These are phyloP conservation scores for Alosa sapidissima DNA, from an alignment of 2,797 vertebrate genomes.

Conservation along the genomic window DNA sequence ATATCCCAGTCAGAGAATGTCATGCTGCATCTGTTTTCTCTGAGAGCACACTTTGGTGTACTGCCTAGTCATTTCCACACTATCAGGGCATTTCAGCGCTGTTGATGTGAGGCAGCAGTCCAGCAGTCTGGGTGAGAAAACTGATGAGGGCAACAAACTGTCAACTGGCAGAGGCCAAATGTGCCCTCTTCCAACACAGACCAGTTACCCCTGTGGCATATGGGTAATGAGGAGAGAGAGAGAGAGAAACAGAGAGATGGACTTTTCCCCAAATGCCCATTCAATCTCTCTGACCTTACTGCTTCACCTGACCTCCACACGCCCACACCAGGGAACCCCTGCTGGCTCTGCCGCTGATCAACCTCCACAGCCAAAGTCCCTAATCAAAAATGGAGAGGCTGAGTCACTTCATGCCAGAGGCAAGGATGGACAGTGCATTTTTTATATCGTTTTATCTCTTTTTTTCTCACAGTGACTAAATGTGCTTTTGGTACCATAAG, in stretches of 20 bases:
- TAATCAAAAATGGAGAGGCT: constrained; percentile 22
- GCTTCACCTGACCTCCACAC: constrained; percentile 19
- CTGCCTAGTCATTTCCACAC: background rate
- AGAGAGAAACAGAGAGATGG: background rate
- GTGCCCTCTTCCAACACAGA: background rate
- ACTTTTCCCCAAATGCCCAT: background rate
- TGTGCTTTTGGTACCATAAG: background rate
- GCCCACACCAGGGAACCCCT: constrained; percentile 1
- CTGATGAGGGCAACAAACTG: background rate
- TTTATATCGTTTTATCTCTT: background rate
- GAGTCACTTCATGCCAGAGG: constrained; percentile 2
- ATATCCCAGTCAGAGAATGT: background rate
- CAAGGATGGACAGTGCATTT: constrained; percentile 15
- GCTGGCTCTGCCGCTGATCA: constrained; percentile 18
- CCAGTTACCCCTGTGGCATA: background rate
- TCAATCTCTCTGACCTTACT: constrained; percentile 22
- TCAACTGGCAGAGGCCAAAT: background rate
- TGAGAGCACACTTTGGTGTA: background rate
- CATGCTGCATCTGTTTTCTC: background rate
- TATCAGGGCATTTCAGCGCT: background rate
- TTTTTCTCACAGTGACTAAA: background rate
- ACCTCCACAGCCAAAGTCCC: background rate
- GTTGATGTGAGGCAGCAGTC: background rate
- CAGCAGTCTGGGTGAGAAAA: background rate
- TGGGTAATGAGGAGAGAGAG: constrained; percentile 11